Percentiles rank a stretch among this genome's conserved stretches.
Conservation (phyloP, 1,140 invertebrate species). For the Ceratina australensis region DNA sequence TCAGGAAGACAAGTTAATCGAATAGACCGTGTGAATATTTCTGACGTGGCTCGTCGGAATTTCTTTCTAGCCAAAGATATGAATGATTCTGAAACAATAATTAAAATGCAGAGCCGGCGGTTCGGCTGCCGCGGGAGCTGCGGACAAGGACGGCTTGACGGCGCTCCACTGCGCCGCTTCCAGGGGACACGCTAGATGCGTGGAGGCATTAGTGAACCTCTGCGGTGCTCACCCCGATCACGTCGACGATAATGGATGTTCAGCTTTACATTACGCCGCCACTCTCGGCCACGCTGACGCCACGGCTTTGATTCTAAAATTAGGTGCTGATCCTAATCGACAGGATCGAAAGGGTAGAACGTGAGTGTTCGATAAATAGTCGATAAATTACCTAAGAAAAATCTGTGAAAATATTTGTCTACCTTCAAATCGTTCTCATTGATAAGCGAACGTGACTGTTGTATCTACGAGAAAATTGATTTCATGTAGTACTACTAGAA, state of each 20-base stretch:
- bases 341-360: conserved; percentile 95
- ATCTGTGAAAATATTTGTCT: too few relatives aligned
- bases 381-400: too few relatives aligned
- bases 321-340: conserved; percentile 93
- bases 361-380: conserved; percentile 76
- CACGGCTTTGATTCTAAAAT: conserved; percentile 91
- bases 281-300: conserved; percentile 97
- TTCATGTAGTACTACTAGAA: not conserved
- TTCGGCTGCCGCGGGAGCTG: conserved; percentile 73
- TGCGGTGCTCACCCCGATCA: conserved; percentile 92
- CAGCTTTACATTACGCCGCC: conserved; percentile 97
- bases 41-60: not conserved
- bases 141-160: conserved; percentile 87
- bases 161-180: conserved; percentile 98
- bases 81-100: conserved; percentile 17
- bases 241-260: conserved; percentile 94
- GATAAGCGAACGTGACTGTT: not conserved
- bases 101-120: conserved; percentile 73
- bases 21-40: not conserved
- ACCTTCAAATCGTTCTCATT: not conserved
- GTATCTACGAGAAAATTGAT: not conserved
- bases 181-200: conserved; percentile 94
- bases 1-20: not conserved
- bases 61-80: not conserved
- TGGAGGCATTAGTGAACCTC: conserved; percentile 93